These are phyloP conservation scores for Aethes cnicana DNA, from an alignment of 2,888 invertebrate genomes.

Conservation along the genomic window DNA sequence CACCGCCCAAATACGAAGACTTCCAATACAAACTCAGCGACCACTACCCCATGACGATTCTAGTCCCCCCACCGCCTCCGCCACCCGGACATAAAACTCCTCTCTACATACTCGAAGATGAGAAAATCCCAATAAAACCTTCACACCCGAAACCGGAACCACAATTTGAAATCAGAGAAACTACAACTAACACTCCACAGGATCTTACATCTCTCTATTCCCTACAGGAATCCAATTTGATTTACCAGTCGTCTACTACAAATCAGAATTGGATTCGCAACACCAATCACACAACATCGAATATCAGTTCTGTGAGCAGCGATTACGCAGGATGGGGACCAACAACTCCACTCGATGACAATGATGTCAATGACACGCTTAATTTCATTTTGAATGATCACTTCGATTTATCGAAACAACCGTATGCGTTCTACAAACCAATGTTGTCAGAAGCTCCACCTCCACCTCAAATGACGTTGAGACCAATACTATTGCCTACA, in stretches of 20 bases:
- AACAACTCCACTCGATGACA: constrained; percentile 65
- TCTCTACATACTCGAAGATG: constrained; percentile 57
- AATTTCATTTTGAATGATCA: constrained; percentile 66
- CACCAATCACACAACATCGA: constrained; percentile 54
- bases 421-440: constrained; percentile 66
- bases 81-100: constrained; percentile 67
- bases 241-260: constrained; percentile 84
- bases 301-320: constrained; percentile 62
- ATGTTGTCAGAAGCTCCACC: constrained; percentile 66
- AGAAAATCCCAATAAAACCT: constrained; percentile 45
- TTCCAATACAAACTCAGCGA: constrained; percentile 77
- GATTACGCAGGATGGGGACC: constrained; percentile 79
- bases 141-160: constrained; percentile 45
- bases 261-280: constrained; percentile 71
- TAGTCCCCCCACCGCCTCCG: constrained; percentile 86
- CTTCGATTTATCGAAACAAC: constrained; percentile 50
- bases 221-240: constrained; percentile 84
- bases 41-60: constrained; percentile 84
- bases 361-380: constrained; percentile 61
- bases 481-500: constrained; percentile 47
- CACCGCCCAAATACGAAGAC: constrained; percentile 72
- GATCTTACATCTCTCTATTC: constrained; percentile 69
- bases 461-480: constrained; percentile 52
- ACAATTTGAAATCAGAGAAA: constrained; percentile 44
- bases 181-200: constrained; percentile 44